Conservation (phyloP, 2,113 vertebrate genomes). For the Tylochromis polylepis region DNA sequence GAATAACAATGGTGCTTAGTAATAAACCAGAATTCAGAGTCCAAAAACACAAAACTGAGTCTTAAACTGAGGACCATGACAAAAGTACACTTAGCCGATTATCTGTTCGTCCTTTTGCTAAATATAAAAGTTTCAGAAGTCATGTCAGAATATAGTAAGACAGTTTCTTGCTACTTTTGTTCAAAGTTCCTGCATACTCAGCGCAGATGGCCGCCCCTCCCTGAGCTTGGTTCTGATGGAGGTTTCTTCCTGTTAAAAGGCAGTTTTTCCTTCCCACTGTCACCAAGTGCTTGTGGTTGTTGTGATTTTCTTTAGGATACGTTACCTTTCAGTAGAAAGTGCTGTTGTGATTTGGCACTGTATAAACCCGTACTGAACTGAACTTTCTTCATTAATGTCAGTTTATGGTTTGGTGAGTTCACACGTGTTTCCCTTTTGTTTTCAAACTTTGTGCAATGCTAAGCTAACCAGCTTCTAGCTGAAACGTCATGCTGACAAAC, state of each 20-base stretch:
- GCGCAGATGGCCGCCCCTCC: neutral
- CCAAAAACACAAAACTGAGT: no score
- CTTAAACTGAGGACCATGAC: no score
- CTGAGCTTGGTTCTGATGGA: neutral
- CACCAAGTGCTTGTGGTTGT: fast-evolving
- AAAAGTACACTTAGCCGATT: no score
- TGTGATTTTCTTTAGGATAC: neutral
- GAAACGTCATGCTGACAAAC: neutral
- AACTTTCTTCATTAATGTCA: neutral
- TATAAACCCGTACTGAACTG: neutral
- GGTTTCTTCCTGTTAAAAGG: neutral
- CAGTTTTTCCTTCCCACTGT: neutral
- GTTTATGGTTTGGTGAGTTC: neutral
- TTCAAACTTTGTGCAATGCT: neutral
- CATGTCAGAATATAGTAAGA: no score
- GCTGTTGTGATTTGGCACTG: neutral
- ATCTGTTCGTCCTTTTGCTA: no score
- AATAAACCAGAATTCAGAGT: no score
- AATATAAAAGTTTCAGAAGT: no score
- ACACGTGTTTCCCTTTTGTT: neutral
- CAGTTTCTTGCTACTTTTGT: no score
- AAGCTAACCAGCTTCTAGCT: neutral
- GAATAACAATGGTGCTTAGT: no score
- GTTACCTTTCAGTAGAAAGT: neutral
- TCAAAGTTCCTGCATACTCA: neutral